These are phyloP conservation scores for Holocentrus rufus DNA, from an alignment of 2,797 vertebrate genomes.

Conservation along the genomic window DNA sequence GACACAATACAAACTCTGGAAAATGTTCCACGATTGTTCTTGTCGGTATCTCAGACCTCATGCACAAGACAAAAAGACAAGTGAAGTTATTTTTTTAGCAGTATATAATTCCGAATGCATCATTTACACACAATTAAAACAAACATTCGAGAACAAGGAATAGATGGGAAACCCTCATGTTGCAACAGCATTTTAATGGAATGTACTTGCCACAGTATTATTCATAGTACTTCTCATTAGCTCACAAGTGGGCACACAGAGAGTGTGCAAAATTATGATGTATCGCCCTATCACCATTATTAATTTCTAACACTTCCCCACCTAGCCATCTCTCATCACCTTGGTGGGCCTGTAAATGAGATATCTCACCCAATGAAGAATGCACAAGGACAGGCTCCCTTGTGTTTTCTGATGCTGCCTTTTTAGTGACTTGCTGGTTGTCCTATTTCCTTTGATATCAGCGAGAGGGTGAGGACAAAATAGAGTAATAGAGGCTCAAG, in stretches of 20 bases:
- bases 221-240: conserved; percentile 4
- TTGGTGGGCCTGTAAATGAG: conserved; percentile 39
- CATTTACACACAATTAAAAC: not conserved
- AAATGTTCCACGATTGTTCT: no score
- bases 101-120: no score
- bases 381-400: conserved; percentile 3
- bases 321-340: not conserved
- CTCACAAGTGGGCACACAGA: not conserved
- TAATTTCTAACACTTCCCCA: conserved; percentile 18
- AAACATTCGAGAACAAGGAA: no score
- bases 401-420: not conserved
- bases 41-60: no score
- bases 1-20: no score
- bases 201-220: not conserved
- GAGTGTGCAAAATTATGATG: conserved; percentile 26
- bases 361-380: conserved; percentile 23
- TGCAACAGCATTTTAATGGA: no score
- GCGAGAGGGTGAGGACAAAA: no score
- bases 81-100: no score
- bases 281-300: conserved; percentile 11
- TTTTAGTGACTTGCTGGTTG: not conserved
- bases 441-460: not conserved
- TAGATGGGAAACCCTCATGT: no score
- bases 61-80: no score
- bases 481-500: no score